Conservation (phyloP, 2,888 invertebrate species). For the Patella caerulea region DNA sequence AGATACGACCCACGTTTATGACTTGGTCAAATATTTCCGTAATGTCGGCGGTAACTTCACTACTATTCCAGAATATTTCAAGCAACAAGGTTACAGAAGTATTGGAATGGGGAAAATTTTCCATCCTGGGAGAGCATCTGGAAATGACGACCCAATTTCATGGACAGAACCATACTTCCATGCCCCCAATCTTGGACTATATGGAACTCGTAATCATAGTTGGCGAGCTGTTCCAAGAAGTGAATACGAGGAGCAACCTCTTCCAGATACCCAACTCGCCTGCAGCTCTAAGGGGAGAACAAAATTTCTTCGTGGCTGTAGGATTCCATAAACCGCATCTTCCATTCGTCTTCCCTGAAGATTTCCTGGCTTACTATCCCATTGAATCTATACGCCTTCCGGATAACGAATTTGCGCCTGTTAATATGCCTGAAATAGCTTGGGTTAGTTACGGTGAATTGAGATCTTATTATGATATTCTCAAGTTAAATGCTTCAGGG, state of each 20-base stretch:
- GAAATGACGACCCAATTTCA: constrained; percentile 11
- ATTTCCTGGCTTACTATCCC: constrained; percentile 49
- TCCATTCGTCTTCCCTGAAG: constrained; percentile 40
- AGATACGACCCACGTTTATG: constrained; percentile 43
- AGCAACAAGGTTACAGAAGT: constrained; percentile 35
- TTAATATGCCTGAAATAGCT: constrained; percentile 18
- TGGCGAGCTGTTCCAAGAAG: constrained; percentile 40
- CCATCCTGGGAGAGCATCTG: constrained; percentile 23
- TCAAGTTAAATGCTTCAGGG: constrained; percentile 19
- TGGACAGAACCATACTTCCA: constrained; percentile 22
- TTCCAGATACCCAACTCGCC: constrained; percentile 37
- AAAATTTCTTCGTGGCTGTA: constrained; percentile 46
- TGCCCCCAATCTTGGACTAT: background rate
- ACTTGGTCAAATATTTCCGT: constrained; percentile 37
- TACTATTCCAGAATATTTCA: constrained; percentile 45
- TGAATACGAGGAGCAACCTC: background rate
- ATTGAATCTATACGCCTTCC: constrained; percentile 23
- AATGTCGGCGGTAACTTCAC: constrained; percentile 40
- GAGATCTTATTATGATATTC: constrained; percentile 29
- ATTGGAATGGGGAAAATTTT: constrained; percentile 40
- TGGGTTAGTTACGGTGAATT: constrained; percentile 17
- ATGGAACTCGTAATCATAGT: background rate
- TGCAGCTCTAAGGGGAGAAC: constrained; percentile 17
- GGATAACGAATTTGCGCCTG: constrained; percentile 16
- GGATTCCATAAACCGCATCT: constrained; percentile 47